Evolutionary conservation across 2,113 vertebrate species (phyloP), one percentile per base, ranked within the genome.

Genomic region (Orientallactaga bullata): DNA sequence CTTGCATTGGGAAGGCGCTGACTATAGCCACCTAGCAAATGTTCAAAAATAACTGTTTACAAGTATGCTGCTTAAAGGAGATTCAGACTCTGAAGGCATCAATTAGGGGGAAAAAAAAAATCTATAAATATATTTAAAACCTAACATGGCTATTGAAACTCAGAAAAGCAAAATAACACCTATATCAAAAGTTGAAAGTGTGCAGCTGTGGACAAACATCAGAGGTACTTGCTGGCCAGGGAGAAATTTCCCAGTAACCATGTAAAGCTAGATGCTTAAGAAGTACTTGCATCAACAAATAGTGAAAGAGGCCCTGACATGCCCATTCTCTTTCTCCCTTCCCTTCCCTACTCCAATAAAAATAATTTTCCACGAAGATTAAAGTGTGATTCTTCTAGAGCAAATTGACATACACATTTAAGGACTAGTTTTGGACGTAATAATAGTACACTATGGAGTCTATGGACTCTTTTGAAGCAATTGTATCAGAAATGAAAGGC

Each of bases 1-100:
- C 99, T 99, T 6, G 99, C 99, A 80, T 94, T 99, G 47, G 99
- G 99, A 92, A 99, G 98, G 35, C 99, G 99, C 85, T 99, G 99
- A 96, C 99, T 99, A 94, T 98, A 99, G 17, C 99, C 99, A 74
- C 99, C 99, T 99, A 95, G 63, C 81, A 96, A 85, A 94, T 90
- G 5, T 28, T 28, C 83, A 81, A 92, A 94, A 94, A 82, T 28
- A 79, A 88, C 18, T 51, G 17, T 83, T 78, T 42, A 28, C 11
- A 90, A 85, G 60, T 63, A 47, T 42, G 60, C 21, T 76, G 23
- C 58, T 73, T 30, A n/a, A 47, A 42, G 95, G 23, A 90, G 55
- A 88, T 92, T 63, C 37, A 90, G 95, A 91, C 80, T 17, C 11
- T 7, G 85, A 7, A 12, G 17, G 1, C 20, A 89, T 76, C 39